Conservation (phyloP, 2,113 vertebrate genomes). For the Perognathus longimembris region DNA sequence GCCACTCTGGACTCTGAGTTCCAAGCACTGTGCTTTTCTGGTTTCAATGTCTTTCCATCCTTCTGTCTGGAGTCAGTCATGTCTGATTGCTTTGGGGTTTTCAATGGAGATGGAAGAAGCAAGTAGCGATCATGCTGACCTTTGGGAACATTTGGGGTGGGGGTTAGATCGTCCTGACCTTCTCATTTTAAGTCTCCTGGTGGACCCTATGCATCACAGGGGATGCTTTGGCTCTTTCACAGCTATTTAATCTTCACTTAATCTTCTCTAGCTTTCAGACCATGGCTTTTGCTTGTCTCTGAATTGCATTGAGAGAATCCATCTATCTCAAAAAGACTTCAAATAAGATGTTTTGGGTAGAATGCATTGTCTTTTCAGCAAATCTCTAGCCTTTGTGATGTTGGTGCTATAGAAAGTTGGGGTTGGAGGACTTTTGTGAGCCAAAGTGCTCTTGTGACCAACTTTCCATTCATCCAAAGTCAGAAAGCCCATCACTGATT, state of each 20-base stretch:
- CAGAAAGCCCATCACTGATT: not conserved
- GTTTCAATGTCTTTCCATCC: not conserved
- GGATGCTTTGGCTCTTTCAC: rapidly evolving
- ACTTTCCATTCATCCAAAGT: not conserved
- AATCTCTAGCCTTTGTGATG: not conserved
- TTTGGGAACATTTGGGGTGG: not conserved
- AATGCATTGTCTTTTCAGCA: not conserved
- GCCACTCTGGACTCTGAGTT: not conserved
- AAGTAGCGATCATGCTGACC: not conserved
- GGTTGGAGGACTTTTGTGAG: not conserved
- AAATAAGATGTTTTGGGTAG: not conserved
- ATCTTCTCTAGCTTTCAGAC: not conserved
- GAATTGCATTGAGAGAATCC: not conserved
- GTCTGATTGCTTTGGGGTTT: not conserved
- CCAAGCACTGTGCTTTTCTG: not conserved
- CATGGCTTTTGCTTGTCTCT: not conserved
- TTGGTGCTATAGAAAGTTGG: not conserved
- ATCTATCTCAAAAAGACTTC: not conserved
- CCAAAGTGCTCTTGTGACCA: not conserved
- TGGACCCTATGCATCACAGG: not conserved
- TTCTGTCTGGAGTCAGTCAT: not conserved
- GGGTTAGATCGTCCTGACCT: not conserved
- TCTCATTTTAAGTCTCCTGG: not conserved
- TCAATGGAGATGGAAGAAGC: not conserved
- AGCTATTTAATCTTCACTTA: not conserved